A percentile compares a stretch with the other conserved stretches of the same genome.
These are phyloP conservation scores for Malthinus seriepunctatus DNA, from an alignment of 2,888 invertebrate species.

Conservation along the genomic window DNA sequence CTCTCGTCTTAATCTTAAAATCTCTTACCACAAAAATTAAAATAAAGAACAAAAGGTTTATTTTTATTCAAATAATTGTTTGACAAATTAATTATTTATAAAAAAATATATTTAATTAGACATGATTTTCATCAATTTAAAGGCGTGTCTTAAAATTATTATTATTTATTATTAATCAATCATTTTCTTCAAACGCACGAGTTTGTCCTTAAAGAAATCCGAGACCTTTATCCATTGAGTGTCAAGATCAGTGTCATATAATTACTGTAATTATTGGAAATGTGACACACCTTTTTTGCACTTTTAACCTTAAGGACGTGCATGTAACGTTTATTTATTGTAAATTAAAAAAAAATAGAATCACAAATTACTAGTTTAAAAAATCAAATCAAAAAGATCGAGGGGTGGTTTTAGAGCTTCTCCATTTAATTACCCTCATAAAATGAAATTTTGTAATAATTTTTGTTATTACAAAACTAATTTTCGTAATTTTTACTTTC, in stretches of 20 bases:
- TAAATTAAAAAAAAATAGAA: too few species aligned
- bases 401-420: too few species aligned
- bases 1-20: background rate
- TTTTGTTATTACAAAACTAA: too few species aligned
- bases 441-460: too few species aligned
- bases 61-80: too few species aligned
- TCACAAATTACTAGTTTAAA: too few species aligned
- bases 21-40: background rate
- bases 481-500: too few species aligned
- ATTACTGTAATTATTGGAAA: constrained; percentile 32
- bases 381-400: too few species aligned
- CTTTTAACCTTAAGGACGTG: constrained; percentile 34
- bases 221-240: constrained; percentile 29
- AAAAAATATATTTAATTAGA: background rate
- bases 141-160: background rate
- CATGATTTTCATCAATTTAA: background rate
- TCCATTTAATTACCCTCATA: too few species aligned
- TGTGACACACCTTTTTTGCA: constrained; percentile 34
- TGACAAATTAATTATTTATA: too few species aligned
- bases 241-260: constrained; percentile 36
- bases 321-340: constrained; percentile 8
- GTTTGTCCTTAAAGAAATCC: constrained; percentile 32
- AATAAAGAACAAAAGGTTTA: too few species aligned
- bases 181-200: constrained; percentile 34
- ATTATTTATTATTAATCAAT: constrained; percentile 14